Base-by-base conservation (phyloP, 2,113 vertebrate genomes). In the Laterallus jamaicensis region DNA sequence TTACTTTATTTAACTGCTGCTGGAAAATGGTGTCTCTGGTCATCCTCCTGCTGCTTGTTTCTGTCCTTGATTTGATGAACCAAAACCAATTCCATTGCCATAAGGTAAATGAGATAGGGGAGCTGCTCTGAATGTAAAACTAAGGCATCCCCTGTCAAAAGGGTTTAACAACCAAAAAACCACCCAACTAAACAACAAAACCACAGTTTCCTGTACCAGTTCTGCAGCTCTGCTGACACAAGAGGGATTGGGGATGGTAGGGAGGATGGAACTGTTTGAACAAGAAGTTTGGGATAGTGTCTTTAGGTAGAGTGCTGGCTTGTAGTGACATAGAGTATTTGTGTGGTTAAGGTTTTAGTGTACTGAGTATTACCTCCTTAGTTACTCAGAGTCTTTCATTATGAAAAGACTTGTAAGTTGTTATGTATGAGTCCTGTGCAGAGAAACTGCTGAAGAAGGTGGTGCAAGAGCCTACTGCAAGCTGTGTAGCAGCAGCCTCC, bases 21-120 rank as follows among this genome's bases (percentile, higher is more conserved):
- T 76, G 54, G 28, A 82, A 68, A 54, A 6, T 37, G 17, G 12
- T 64, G 12, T 44, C 32, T 56, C 6, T 0, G 39, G 32, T 62
- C 54, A 35, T 68, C 44, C 24, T 52, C 49, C 47, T n/a, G 52
- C 31, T 44, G 13, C 59, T 42, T 0, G 0, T 79, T 87, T 60
- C 58, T 68, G 60, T 37, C 40, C 35, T 21, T 56, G 8, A 6
- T 74, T n/a, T 63, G 49, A 50, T 32, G 25, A 37, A 42, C 21
- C 0, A 2, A 42, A 18, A 13, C 25, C 18, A 3, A 17, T 8
- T 31, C 25, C 10, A 4, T 49, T 55, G 39, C 54, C 7, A 2
- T 73, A 40, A 15, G 13, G 31, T 49, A 35, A 37, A 16, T 18
- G 6, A 17, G 11, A 10, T 10, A 9, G 35, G 18, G 25, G 19